A percentile compares a stretch with the other conserved stretches of the same genome.
These are phyloP conservation scores for Musca domestica DNA, from an alignment of 1,140 invertebrate species.

Conservation along the genomic window DNA sequence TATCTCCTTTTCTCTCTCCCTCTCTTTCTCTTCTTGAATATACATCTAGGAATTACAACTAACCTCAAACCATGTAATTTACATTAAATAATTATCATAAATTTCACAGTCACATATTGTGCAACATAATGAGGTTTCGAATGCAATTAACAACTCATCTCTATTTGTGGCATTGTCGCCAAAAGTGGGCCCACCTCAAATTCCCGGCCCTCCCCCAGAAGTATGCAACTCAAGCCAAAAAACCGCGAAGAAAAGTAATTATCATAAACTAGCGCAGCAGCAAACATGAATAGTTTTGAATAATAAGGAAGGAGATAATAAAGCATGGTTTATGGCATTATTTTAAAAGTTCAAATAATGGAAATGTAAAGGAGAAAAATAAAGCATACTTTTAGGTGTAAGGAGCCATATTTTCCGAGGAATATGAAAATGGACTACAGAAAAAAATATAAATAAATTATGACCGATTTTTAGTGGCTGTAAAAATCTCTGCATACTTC, in stretches of 20 bases:
- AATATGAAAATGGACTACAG: too few relatives aligned
- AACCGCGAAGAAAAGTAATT: slow-evolving; percentile 21
- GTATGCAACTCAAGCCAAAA: slow-evolving; percentile 8
- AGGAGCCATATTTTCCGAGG: background rate
- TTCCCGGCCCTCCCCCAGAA: background rate
- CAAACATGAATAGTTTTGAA: background rate
- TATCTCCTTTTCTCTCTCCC: too few relatives aligned
- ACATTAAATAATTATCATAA: slow-evolving; percentile 14
- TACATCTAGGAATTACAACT: too few relatives aligned
- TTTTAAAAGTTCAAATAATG: background rate
- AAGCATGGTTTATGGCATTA: background rate
- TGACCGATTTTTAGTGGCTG: too few relatives aligned
- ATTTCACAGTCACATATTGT: slow-evolving; percentile 19
- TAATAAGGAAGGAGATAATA: slow-evolving; percentile 5
- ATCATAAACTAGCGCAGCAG: slow-evolving; percentile 8
- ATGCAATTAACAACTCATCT: slow-evolving; percentile 19
- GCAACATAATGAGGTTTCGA: slow-evolving; percentile 18
- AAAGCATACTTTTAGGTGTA: slow-evolving; percentile 1
- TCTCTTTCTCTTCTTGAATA: too few relatives aligned
- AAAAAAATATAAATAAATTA: too few relatives aligned
- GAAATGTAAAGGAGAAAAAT: background rate
- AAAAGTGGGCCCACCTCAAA: too few relatives aligned
- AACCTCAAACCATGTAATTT: slow-evolving; percentile 11
- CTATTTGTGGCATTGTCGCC: background rate
- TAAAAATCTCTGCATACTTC: too few relatives aligned